These are phyloP conservation scores for Tipula confusa DNA, from an alignment of 2,888 invertebrate species.

Conservation along the genomic window DNA sequence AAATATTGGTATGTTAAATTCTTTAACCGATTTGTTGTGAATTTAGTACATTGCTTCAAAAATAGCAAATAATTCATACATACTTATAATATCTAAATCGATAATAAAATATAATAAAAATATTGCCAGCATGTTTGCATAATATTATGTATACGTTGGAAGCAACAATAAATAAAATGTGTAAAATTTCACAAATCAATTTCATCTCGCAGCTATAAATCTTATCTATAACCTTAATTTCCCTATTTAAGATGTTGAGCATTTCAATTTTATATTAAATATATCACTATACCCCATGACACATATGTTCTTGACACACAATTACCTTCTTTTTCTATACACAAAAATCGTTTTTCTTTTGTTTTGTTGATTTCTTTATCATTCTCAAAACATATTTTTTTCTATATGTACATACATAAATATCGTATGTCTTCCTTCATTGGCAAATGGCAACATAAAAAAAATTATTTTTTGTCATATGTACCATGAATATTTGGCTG, in stretches of 20 bases:
- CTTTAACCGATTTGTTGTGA: no score
- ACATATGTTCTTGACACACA: slow-evolving; percentile 25
- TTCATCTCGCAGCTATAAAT: slow-evolving; percentile 20
- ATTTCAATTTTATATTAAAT: slow-evolving; percentile 25
- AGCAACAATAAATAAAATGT: neutral
- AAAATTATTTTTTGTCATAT: neutral
- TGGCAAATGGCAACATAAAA: neutral
- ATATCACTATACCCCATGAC: slow-evolving; percentile 15
- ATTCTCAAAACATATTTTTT: neutral
- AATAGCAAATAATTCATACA: no score
- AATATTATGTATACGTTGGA: neutral
- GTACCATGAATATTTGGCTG: neutral
- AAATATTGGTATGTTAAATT: no score
- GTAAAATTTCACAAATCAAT: slow-evolving; percentile 25
- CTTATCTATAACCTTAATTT: slow-evolving; percentile 20
- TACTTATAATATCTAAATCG: no score
- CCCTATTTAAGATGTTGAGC: slow-evolving; percentile 20
- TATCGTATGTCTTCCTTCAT: neutral
- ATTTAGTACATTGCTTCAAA: no score
- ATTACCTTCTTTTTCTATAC: neutral
- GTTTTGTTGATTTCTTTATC: slow-evolving; percentile 7
- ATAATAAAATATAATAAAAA: no score
- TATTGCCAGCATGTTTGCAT: neutral
- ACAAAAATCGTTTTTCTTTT: neutral
- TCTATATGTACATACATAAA: neutral